phyloP scores from a whole-genome alignment of 2,888 invertebrate species.

The Zaprionus bogoriensis region DNA sequence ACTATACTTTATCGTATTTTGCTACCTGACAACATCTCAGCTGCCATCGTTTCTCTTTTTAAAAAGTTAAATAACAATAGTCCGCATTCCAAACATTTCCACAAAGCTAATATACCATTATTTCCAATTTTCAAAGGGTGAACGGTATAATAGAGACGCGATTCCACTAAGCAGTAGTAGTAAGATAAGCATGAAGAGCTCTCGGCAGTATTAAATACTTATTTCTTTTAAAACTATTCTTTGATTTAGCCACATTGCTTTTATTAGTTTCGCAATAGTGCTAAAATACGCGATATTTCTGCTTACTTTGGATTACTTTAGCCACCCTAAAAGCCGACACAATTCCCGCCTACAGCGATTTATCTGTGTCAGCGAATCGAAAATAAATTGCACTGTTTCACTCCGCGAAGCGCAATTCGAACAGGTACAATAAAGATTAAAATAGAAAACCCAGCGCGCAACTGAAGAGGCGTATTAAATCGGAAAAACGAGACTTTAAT shows the following conservation, averaged over 20 bases:
- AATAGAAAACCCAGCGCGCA: slow-evolving; percentile 45
- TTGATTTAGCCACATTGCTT: not conserved
- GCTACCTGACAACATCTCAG: too few relatives aligned
- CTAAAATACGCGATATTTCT: not conserved
- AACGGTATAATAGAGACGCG: too few relatives aligned
- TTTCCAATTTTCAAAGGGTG: too few relatives aligned
- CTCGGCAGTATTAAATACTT: not conserved
- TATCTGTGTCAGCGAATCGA: slow-evolving; percentile 39
- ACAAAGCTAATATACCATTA: too few relatives aligned
- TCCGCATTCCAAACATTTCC: too few relatives aligned
- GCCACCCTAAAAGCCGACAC: not conserved
- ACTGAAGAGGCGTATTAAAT: not conserved
- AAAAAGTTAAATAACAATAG: too few relatives aligned
- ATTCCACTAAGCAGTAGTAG: too few relatives aligned
- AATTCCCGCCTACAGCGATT: slow-evolving; percentile 7
- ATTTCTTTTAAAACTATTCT: not conserved
- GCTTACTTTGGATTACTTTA: slow-evolving; percentile 1
- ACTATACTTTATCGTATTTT: too few relatives aligned
- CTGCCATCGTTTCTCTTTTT: too few relatives aligned
- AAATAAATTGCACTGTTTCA: slow-evolving; percentile 35
- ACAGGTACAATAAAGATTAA: slow-evolving; percentile 54
- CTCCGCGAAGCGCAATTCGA: slow-evolving; percentile 22
- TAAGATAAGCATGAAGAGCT: not conserved
- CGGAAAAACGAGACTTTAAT: not conserved
- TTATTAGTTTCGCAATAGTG: not conserved